phyloP scores from a whole-genome alignment of 2,888 invertebrate genomes.

The Troilus luridus region DNA sequence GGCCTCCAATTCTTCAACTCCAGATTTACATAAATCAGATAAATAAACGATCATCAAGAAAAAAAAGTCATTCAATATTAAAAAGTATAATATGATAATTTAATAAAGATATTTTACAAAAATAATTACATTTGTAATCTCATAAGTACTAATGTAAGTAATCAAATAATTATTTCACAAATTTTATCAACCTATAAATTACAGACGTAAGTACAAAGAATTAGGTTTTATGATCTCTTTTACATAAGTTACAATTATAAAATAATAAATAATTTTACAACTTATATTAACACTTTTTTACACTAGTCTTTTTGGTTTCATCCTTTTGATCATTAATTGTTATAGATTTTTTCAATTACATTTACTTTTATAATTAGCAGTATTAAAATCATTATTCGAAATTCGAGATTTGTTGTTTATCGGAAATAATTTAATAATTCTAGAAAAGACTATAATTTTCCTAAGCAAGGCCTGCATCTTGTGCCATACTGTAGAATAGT shows the following conservation, averaged over 20 bases:
- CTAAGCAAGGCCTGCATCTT: conserved; percentile 72
- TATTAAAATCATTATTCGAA: not conserved
- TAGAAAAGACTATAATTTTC: not conserved
- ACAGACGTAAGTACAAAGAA: not conserved
- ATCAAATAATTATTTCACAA: not conserved
- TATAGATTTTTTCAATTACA: not conserved
- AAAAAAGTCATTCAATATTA: not conserved
- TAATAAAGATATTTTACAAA: conserved; percentile 28
- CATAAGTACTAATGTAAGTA: not conserved
- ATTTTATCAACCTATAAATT: not conserved
- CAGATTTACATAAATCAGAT: not conserved
- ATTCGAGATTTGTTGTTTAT: not conserved
- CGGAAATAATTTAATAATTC: not conserved
- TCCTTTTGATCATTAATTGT: not conserved
- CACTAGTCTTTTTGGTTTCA: not conserved
- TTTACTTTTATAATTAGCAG: not conserved
- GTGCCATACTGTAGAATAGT: conserved; percentile 87
- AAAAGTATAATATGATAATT: not conserved
- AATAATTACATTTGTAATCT: not conserved
- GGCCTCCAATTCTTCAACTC: too few species aligned
- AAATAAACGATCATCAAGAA: not conserved
- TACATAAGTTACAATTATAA: not conserved
- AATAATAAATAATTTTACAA: not conserved
- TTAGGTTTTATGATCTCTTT: not conserved
- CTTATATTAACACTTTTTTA: not conserved